A percentile compares a stretch with the other conserved stretches of the same genome.
These are phyloP conservation scores for Dolichallabes microphthalmus DNA, from an alignment of 2,113 vertebrate species.

Conservation along the genomic window DNA sequence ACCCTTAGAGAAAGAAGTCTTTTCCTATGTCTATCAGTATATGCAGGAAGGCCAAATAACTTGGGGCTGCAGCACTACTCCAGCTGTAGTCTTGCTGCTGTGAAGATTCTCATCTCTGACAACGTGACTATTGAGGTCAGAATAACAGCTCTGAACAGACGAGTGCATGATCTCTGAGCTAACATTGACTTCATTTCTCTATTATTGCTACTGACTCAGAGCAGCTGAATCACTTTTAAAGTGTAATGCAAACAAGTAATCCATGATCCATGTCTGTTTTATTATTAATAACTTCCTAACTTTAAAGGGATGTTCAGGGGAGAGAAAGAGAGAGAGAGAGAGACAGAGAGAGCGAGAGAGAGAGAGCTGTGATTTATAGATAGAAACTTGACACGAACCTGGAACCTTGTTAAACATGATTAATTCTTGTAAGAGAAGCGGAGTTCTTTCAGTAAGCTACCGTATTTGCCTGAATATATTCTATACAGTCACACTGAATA, in stretches of 20 bases:
- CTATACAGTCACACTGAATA: background rate
- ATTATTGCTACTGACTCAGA: conserved; percentile 25
- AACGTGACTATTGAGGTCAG: conserved; percentile 13
- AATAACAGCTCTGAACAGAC: conserved; percentile 5
- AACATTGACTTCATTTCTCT: conserved; percentile 24
- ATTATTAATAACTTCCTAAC: conserved; percentile 12
- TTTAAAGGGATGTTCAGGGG: background rate
- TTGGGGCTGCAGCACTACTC: background rate
- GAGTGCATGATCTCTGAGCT: conserved; percentile 19
- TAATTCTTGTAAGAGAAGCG: background rate
- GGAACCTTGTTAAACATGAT: background rate
- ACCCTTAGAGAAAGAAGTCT: background rate
- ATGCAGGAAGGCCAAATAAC: background rate
- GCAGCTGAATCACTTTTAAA: conserved; percentile 18
- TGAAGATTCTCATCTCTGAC: background rate
- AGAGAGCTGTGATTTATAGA: background rate
- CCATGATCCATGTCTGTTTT: background rate
- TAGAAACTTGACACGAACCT: conserved; percentile 5
- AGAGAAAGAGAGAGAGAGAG: background rate
- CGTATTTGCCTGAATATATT: background rate
- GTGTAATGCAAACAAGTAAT: conserved; percentile 7
- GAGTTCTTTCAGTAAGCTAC: background rate
- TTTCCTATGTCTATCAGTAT: background rate
- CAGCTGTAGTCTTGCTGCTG: background rate
- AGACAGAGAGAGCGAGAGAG: no score